phyloP scores from a whole-genome alignment of 2,113 vertebrate genomes.

The Equus quagga region DNA sequence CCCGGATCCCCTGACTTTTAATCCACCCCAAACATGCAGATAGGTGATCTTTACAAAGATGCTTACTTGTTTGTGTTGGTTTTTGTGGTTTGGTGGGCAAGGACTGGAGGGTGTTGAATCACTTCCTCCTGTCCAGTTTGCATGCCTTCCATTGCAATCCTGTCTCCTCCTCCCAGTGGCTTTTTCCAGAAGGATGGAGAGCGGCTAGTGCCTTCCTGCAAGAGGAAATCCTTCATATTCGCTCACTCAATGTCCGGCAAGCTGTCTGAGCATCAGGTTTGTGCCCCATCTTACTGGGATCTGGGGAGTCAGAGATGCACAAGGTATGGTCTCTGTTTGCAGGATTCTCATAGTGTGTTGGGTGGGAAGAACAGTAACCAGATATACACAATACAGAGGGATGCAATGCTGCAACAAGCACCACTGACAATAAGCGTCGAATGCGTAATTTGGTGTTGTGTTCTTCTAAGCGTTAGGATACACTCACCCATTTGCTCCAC shows the following conservation, averaged over 20 bases:
- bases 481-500: background rate
- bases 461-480: background rate
- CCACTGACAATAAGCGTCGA: fast-evolving
- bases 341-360: too few species aligned
- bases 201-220: background rate
- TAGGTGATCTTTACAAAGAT: background rate
- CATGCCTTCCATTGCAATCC: background rate
- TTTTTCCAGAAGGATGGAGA: background rate
- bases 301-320: background rate
- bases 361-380: background rate
- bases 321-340: background rate
- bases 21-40: background rate
- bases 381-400: fast-evolving
- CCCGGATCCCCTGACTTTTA: background rate
- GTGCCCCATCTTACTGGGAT: background rate
- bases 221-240: background rate
- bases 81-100: background rate
- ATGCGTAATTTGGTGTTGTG: background rate
- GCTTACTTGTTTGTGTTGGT: background rate
- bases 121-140: background rate
- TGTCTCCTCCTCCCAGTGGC: fast-evolving
- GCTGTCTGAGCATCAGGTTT: background rate
- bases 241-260: background rate
- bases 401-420: background rate
- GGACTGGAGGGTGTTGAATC: background rate